A percentile compares a stretch with the other conserved stretches of the same genome.
phyloP scores from a whole-genome alignment of 2,888 invertebrate genomes.

The Hemistola chrysoprasaria region DNA sequence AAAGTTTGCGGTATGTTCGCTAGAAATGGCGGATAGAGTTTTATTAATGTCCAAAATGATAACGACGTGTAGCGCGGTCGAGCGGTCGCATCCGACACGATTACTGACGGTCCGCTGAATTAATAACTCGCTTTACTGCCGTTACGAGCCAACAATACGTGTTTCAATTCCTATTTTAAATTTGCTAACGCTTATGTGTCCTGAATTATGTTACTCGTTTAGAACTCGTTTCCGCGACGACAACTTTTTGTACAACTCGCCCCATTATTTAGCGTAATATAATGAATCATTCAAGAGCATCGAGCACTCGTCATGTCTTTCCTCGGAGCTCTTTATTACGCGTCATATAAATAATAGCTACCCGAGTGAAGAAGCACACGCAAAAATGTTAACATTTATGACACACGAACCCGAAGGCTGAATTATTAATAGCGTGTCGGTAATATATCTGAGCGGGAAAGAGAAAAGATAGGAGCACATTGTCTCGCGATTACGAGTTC shows the following conservation, averaged over 20 bases:
- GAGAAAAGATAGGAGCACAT: constrained; percentile 36
- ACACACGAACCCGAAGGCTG: constrained; percentile 31
- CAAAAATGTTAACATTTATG: constrained; percentile 34
- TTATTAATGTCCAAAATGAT: constrained; percentile 71
- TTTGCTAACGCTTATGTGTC: constrained; percentile 44
- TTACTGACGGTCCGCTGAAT: constrained; percentile 62
- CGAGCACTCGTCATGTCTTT: constrained; percentile 25
- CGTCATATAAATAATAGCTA: constrained; percentile 30
- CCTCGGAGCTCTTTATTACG: constrained; percentile 28
- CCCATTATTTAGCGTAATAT: constrained; percentile 15
- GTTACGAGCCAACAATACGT: constrained; percentile 45
- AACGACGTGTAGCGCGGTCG: constrained; percentile 58
- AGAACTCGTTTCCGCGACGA: constrained; percentile 27
- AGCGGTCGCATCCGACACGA: constrained; percentile 43
- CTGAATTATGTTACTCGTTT: constrained; percentile 42
- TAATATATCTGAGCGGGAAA: constrained; percentile 28
- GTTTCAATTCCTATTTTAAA: constrained; percentile 57
- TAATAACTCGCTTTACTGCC: constrained; percentile 57
- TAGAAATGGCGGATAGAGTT: constrained; percentile 58
- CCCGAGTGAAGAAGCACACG: constrained; percentile 25
- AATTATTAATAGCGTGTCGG: constrained; percentile 39
- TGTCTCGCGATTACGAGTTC: constrained; percentile 61
- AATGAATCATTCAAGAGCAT: constrained; percentile 24
- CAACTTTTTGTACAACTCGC: constrained; percentile 24
- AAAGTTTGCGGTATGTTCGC: constrained; percentile 55